Evolutionary conservation across 2,113 vertebrate species (phyloP).

Genomic region (Erythrolamprus reginae): DNA sequence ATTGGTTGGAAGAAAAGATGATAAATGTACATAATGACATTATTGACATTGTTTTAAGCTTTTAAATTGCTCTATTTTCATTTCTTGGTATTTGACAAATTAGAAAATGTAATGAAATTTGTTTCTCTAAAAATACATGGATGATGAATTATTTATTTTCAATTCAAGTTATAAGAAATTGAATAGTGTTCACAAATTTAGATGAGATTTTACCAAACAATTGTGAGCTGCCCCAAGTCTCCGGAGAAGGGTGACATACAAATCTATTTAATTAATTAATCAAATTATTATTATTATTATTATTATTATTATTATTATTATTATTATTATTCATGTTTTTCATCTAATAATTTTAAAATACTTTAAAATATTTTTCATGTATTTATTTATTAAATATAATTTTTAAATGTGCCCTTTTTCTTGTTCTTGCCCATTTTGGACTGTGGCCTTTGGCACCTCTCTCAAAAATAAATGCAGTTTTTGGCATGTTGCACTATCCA

Average conservation of each 20-base stretch:
- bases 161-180: neutral
- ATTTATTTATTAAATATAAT: neutral
- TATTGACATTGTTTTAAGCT: neutral
- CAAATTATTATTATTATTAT: too few species aligned
- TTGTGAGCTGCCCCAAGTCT: too few species aligned
- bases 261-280: too few species aligned
- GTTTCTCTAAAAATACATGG: neutral
- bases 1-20: neutral
- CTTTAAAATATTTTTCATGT: neutral
- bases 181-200: neutral
- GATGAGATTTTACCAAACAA: neutral
- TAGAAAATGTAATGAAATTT: neutral
- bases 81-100: neutral
- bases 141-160: neutral
- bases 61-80: neutral
- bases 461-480: neutral
- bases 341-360: neutral
- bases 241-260: too few species aligned
- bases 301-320: too few species aligned
- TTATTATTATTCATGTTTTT: neutral
- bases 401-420: neutral
- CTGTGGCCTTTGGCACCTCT: neutral
- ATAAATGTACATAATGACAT: neutral
- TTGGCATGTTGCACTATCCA: neutral
- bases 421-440: neutral